Evolutionary conservation across 2,113 vertebrate species (phyloP), one percentile per base, ranked within the genome.

Genomic region (Perognathus longimembris): DNA sequence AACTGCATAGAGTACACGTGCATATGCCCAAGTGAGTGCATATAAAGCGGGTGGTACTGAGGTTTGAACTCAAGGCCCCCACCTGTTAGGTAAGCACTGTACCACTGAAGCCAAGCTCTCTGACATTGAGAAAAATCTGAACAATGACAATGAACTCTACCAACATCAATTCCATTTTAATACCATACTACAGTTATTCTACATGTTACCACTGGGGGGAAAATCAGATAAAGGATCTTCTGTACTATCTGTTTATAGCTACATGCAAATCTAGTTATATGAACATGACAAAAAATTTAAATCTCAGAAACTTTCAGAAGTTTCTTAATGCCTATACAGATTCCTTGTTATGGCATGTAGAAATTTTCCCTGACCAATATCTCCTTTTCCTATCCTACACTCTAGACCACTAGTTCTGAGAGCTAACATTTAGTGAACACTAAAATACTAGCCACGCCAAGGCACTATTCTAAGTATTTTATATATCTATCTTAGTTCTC

Each of bases 211-310:
- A 40, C 4, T 3, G n/a, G 40, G 24, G 36, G 91, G 85, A 66
- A 4, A 54, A 54, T 54, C 57, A 21, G n/a, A 63, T 73, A 79
- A 9, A 28, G 69, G 24, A 79, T 66, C 34, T 69, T 93, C 50
- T 77, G 5, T 42, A 63, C 61, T 87, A 42, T 57, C n/a, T n/a
- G n/a, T n/a, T n/a, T n/a, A 85, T 26, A 93, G 67, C 34, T 91
- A 32, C 73, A 89, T 26, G 7, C 50, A 32, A 24, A 83, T 69
- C 63, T 85, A 84, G 34, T 87, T 73, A 40, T 75, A 64, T 91
- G 80, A 76, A 92, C 85, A 92, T n/a, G 73, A 85, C n/a, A 54
- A 70, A 73, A 30, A 24, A 24, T 54, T 54, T 54, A 86, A 88
- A 50, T 30, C 34, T 81, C 17, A 67, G 8, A 67, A 63, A 93